Conservation (phyloP, 2,797 vertebrate genomes). For the Syngnathus rostellatus region DNA sequence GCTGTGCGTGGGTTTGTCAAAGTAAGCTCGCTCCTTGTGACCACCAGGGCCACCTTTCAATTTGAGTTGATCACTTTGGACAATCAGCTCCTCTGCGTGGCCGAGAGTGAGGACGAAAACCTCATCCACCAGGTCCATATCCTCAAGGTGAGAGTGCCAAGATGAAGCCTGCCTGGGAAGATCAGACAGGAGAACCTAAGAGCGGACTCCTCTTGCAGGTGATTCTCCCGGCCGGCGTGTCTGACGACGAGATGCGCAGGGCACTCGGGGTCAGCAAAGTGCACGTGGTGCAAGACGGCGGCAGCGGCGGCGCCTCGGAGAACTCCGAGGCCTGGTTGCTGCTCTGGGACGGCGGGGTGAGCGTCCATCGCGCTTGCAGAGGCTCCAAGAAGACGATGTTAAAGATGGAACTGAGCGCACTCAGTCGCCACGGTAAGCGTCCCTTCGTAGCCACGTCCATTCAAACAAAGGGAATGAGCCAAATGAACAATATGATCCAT, state of each 20-base stretch:
- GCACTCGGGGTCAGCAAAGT: conserved; percentile 55
- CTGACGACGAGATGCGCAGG: conserved; percentile 49
- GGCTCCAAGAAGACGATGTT: conserved; percentile 10
- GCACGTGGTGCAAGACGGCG: conserved; percentile 38
- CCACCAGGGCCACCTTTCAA: conserved; percentile 38
- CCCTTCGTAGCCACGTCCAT: neutral
- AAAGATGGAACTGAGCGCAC: conserved; percentile 33
- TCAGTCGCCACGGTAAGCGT: conserved; percentile 43
- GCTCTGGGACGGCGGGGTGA: conserved; percentile 53
- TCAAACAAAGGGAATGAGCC: too few relatives aligned
- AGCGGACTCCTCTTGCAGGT: conserved; percentile 39
- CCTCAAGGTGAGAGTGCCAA: conserved; percentile 54
- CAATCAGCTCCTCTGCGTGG: conserved; percentile 51
- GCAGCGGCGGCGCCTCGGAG: conserved; percentile 27
- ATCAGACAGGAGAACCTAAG: too few relatives aligned
- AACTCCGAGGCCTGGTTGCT: conserved; percentile 57
- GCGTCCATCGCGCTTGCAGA: conserved; percentile 41
- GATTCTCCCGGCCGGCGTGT: conserved; percentile 52
- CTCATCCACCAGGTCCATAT: conserved; percentile 59
- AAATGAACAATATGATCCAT: neutral
- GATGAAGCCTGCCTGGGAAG: too few relatives aligned
- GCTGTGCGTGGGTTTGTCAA: too few relatives aligned
- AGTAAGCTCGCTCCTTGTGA: too few relatives aligned
- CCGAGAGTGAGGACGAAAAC: conserved; percentile 41
- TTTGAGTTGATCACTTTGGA: conserved; percentile 63